Percentiles rank a stretch among this genome's conserved stretches.
Evolutionary conservation across 2,888 invertebrate species (phyloP).

Genomic region (Sinopyrophorus schimmeli): DNA sequence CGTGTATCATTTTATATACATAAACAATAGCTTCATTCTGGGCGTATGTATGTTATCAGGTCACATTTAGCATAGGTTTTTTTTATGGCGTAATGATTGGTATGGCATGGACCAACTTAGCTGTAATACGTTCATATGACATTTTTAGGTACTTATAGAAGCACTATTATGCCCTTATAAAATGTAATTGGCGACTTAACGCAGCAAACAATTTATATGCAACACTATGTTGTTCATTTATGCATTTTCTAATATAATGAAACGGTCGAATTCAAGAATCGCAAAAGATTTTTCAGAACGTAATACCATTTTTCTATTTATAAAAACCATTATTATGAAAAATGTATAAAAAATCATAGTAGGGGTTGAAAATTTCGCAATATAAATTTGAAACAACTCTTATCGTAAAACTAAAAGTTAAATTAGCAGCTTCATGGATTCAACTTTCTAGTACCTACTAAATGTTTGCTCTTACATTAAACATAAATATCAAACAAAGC

Average conservation of each 20-base stretch:
- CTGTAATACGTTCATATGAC: too few relatives aligned
- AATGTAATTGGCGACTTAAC: slow-evolving; percentile 17
- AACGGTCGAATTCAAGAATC: slow-evolving; percentile 7
- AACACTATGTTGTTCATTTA: too few relatives aligned
- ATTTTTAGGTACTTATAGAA: too few relatives aligned
- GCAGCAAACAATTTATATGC: slow-evolving; percentile 16
- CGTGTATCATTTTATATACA: not conserved
- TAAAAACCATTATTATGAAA: too few relatives aligned
- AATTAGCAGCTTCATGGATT: slow-evolving; percentile 6
- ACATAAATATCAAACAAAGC: too few relatives aligned
- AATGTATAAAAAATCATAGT: too few relatives aligned
- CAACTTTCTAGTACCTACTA: too few relatives aligned
- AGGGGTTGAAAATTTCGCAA: slow-evolving; percentile 3
- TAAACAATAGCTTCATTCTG: not conserved
- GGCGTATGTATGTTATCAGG: not conserved
- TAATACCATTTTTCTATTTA: too few relatives aligned
- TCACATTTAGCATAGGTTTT: too few relatives aligned
- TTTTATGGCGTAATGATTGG: too few relatives aligned
- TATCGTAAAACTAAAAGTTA: slow-evolving; percentile 5
- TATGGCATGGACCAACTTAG: too few relatives aligned
- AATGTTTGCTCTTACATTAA: too few relatives aligned
- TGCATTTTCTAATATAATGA: slow-evolving; percentile 18
- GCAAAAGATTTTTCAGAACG: slow-evolving; percentile 17
- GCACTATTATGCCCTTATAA: slow-evolving; percentile 15
- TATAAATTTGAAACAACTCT: slow-evolving; percentile 2